Evolutionary conservation across 64 coral and sea anemone species (phyloP), one percentile per base, ranked within the genome.

Genomic region (Acropora tenuis): DNA sequence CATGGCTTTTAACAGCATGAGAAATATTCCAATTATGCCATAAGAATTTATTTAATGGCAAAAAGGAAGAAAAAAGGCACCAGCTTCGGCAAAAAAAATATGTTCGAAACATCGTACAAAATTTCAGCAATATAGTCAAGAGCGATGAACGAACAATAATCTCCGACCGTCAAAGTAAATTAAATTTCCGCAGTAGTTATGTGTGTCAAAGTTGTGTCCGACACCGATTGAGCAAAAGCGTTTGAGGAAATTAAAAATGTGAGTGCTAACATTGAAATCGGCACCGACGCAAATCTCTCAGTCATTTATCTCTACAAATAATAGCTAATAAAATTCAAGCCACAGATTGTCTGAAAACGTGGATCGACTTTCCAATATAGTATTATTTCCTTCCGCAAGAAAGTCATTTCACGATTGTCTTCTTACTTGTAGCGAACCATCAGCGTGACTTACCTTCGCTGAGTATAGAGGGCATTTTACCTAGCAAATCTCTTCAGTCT

Each of bases 391-490:
- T 55, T 55, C 2, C 10, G 17, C 63, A 68, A 68, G 63, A 13
- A 3, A 13, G 12, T 68, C 17, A 68, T 68, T 68, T 68, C 18
- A 30, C 9, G 3, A n/a, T 6, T 19, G 40, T 71, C 4, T 3
- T 20, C 40, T 20, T 20, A 10, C 52, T 55, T 10, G 52, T 55
- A 7, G 60, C 48, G 30, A 52, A 2, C 8, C 11, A 50, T 55
- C 3, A 6, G 6, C 3, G 5, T 30, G 6, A 88, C 88, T 61
- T 91, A 91, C 89, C 89, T 91, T 91, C 89, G 11, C 89, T 91
- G 47, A 91, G 20, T 5, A 91, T 48, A 10, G 78, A 84, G 48
- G 89, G 89, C 89, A 91, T 91, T 3, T 19, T 55, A 6, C 42
- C 1, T n/a, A n/a, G 18, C 52, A 55, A 55, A 43, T 19, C 42